A percentile compares a stretch with the other conserved stretches of the same genome.
phyloP scores from a whole-genome alignment of 2,888 invertebrate species.

The Plagodis pulveraria region DNA sequence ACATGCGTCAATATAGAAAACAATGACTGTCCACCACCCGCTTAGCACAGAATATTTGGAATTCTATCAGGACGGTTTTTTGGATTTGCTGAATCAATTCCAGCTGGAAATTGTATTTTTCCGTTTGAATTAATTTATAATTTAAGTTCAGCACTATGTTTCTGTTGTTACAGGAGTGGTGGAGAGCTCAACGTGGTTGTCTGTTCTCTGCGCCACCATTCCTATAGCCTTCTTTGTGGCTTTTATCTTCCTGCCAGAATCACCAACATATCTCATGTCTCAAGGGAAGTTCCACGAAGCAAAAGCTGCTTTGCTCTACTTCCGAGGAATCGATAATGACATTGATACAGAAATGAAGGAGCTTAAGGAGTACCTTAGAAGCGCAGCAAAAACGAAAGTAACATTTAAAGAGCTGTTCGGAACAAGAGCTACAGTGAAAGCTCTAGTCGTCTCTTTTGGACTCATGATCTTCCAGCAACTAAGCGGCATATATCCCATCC shows the following conservation, averaged over 20 bases:
- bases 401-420: conserved; percentile 75
- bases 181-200: conserved; percentile 67
- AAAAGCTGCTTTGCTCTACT: conserved; percentile 84
- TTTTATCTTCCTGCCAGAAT: conserved; percentile 89
- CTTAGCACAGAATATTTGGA: too few relatives aligned
- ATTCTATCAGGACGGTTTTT: too few relatives aligned
- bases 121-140: too few relatives aligned
- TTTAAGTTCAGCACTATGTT: not conserved
- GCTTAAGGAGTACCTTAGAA: conserved; percentile 75
- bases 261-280: conserved; percentile 86
- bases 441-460: conserved; percentile 79
- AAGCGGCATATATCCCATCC: conserved; percentile 85
- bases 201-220: conserved; percentile 69
- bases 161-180: conserved; percentile 67
- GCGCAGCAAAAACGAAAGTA: conserved; percentile 69
- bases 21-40: too few relatives aligned
- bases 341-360: conserved; percentile 82
- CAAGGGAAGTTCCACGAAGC: conserved; percentile 85
- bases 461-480: conserved; percentile 88
- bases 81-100: not conserved
- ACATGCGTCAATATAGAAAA: too few relatives aligned
- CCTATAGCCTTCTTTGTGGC: conserved; percentile 76
- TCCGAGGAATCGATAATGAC: conserved; percentile 86
- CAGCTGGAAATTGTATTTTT: too few relatives aligned
- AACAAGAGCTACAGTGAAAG: conserved; percentile 71